A percentile compares a stretch with the other conserved stretches of the same genome.
These are phyloP conservation scores for Halcyon senegalensis DNA, from an alignment of 2,113 vertebrate genomes.

Conservation along the genomic window DNA sequence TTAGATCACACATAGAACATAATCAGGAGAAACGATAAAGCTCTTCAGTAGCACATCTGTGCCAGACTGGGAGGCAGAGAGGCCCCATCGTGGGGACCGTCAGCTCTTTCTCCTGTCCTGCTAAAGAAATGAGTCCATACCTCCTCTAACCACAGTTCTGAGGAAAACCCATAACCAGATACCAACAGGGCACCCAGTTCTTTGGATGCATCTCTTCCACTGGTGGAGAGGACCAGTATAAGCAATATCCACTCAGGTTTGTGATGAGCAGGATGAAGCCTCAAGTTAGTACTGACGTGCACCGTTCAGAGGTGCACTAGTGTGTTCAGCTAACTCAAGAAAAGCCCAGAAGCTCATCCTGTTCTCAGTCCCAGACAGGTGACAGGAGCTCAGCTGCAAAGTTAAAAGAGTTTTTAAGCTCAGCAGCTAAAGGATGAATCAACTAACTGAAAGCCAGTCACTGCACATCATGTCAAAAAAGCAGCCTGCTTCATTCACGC, in stretches of 20 bases:
- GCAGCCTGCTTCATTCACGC: not conserved
- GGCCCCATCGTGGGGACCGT: not conserved
- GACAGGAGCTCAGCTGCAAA: not conserved
- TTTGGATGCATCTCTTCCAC: not conserved
- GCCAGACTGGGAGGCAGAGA: not conserved
- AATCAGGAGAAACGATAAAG: conserved; percentile 17
- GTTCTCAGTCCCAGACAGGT: not conserved
- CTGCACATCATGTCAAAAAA: not conserved
- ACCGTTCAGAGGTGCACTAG: not conserved
- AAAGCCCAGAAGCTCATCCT: not conserved
- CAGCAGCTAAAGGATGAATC: not conserved
- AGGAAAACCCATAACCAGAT: not conserved
- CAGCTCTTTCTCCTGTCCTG: not conserved
- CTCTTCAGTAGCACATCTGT: conserved; percentile 5
- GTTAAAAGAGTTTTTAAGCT: not conserved
- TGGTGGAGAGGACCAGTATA: not conserved
- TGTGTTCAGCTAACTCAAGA: not conserved
- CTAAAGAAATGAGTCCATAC: not conserved
- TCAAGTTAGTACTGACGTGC: accelerated
- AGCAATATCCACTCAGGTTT: not conserved
- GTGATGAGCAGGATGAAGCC: not conserved
- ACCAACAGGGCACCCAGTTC: accelerated
- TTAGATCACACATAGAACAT: conserved; percentile 29
- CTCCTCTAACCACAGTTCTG: not conserved
- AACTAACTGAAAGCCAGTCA: not conserved